These are phyloP conservation scores for Drosophila meridionalis DNA, from an alignment of 2,888 invertebrate genomes.

Conservation along the genomic window DNA sequence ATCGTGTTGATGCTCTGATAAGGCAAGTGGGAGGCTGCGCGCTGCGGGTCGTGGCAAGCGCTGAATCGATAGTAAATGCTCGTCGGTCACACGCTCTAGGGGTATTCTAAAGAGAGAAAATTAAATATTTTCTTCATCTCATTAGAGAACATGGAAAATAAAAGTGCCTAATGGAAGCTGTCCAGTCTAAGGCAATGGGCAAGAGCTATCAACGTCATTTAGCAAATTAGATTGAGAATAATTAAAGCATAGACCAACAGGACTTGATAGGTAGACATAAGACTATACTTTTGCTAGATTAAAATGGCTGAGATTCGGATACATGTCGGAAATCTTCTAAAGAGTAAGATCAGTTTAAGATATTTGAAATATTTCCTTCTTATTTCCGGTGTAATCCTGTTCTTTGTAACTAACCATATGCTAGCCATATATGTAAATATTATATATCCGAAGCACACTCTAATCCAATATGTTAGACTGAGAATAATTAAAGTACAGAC, in stretches of 20 bases:
- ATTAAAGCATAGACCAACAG: background rate
- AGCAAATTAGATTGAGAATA: background rate
- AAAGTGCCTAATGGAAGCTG: background rate
- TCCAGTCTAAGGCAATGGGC: background rate
- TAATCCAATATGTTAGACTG: no score
- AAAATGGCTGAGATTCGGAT: no score
- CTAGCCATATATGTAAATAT: no score
- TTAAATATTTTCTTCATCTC: no score
- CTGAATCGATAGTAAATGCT: constrained; percentile 62
- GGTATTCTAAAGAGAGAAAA: constrained; percentile 21
- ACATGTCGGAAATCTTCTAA: no score
- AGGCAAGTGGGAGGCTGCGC: constrained; percentile 49
- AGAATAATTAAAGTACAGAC: background rate
- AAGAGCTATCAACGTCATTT: background rate
- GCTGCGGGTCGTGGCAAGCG: constrained; percentile 60
- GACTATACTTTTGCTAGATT: no score
- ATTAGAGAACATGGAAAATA: background rate
- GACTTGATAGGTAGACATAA: no score
- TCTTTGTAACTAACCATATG: no score
- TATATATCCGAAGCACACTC: no score
- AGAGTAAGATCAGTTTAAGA: no score
- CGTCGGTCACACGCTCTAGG: constrained; percentile 19
- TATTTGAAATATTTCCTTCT: no score
- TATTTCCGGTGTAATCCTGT: no score
- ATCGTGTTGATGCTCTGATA: constrained; percentile 43